Evolutionary conservation across 2,888 invertebrate species (phyloP).

Genomic region (Lasioglossum morio): DNA sequence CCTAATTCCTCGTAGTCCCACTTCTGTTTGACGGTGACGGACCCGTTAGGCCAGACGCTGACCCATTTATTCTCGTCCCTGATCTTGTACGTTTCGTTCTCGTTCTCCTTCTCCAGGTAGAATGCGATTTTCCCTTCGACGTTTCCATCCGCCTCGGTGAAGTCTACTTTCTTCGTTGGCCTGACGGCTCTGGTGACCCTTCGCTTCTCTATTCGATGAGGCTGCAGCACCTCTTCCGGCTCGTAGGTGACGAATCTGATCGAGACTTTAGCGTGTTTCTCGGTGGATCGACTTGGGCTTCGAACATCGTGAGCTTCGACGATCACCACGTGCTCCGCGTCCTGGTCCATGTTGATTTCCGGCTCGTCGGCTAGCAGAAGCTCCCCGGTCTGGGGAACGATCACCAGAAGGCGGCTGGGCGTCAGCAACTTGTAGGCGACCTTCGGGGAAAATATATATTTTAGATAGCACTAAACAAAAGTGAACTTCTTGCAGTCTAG

Average conservation of each 20-base stretch:
- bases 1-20: slow-evolving; percentile 98
- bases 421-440: slow-evolving; percentile 94
- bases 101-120: slow-evolving; percentile 95
- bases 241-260: slow-evolving; percentile 88
- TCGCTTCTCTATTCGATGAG: slow-evolving; percentile 84
- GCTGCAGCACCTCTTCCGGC: slow-evolving; percentile 68
- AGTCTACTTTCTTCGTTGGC: slow-evolving; percentile 96
- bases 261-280: slow-evolving; percentile 90
- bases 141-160: slow-evolving; percentile 95
- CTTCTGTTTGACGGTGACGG: slow-evolving; percentile 97
- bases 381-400: slow-evolving; percentile 97
- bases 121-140: slow-evolving; percentile 95
- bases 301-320: slow-evolving; percentile 94
- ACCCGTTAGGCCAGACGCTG: slow-evolving; percentile 95
- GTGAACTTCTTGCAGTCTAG: too few relatives aligned
- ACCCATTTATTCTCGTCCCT: slow-evolving; percentile 98
- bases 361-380: slow-evolving; percentile 93
- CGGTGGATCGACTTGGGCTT: slow-evolving; percentile 89
- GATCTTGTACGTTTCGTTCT: slow-evolving; percentile 96
- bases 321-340: slow-evolving; percentile 88
- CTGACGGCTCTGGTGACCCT: slow-evolving; percentile 93
- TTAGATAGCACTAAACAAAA: too few relatives aligned
- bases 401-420: slow-evolving; percentile 93
- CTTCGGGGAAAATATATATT: slow-evolving; percentile 80
- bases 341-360: slow-evolving; percentile 86